Conservation (phyloP, 2,797 vertebrate genomes). For the Macropus fuliginosus region DNA sequence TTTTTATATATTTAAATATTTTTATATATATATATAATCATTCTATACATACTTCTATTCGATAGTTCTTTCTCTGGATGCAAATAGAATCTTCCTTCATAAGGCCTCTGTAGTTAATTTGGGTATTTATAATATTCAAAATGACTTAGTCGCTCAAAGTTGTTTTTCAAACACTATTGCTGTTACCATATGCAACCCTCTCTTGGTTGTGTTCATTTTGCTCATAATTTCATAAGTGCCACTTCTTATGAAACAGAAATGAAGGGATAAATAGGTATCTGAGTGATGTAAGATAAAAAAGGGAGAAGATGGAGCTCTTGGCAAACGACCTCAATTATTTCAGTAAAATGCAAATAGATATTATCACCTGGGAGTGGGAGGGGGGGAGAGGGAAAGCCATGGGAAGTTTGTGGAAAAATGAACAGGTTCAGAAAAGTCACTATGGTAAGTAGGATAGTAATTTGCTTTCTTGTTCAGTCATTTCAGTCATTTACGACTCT, state of each 20-base stretch:
- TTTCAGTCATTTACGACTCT: neutral
- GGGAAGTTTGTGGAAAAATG: neutral
- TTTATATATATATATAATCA: too few species aligned
- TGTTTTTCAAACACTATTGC: too few species aligned
- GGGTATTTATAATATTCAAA: too few species aligned
- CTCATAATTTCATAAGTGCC: neutral
- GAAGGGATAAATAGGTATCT: neutral
- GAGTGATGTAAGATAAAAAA: neutral
- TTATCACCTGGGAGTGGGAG: neutral
- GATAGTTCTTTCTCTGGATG: too few species aligned
- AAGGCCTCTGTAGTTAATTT: too few species aligned
- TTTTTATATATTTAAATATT: too few species aligned
- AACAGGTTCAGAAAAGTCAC: neutral
- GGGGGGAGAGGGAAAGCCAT: neutral
- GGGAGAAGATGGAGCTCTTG: neutral
- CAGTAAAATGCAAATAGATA: neutral
- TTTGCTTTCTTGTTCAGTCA: neutral
- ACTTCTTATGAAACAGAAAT: neutral
- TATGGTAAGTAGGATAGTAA: neutral
- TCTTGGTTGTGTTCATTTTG: neutral
- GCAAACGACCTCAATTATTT: neutral
- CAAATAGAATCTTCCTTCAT: too few species aligned
- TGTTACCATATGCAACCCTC: too few species aligned
- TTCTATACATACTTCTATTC: too few species aligned
- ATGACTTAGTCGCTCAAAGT: too few species aligned